Base-by-base conservation (phyloP, 2,113 vertebrate genomes). In the Rhea pennata region DNA sequence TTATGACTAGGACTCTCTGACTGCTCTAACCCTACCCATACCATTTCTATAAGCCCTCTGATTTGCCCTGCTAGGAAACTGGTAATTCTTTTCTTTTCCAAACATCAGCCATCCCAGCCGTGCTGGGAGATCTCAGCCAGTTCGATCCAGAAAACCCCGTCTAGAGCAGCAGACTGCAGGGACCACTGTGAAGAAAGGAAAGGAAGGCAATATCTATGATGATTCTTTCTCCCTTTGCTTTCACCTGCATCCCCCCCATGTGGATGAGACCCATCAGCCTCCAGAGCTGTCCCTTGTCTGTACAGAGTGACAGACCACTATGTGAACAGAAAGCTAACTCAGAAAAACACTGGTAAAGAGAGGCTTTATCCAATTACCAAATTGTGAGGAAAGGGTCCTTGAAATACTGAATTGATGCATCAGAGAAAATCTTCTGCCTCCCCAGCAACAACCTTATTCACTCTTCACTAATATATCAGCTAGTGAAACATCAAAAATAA, bases 211-310 rank as follows among this genome's bases (percentile, higher is more conserved):
- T 6, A 36, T 1, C 36, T 71, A 67, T 7, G 36, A 6, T 19
- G 72, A 26, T 26, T 76, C 15, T 31, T 62, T 79, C 27, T 56
- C 27, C n/a, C 22, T 40, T 12, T 65, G 27, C 39, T 81, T 81
- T 56, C 5, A 0, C 22, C 44, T 27, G 11, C 44, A 21, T 53
- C 7, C n/a, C 6, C 1, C 7, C 39, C 27, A 17, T 1, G 0
- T 4, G 36, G 54, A 42, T 33, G 44, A 22, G 58, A 17, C 12
- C 14, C 69, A 29, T 58, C 39, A 83, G 17, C 24, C 33, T 46
- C 72, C 54, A 50, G 88, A 65, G 66, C 62, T 64, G 77, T 4
- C 5, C 46, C 51, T 58, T 10, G 1, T 21, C 50, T 33, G 26
- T 24, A n/a, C 59, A 13, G 64, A 42, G 0, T 4, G 62, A 66